Base-by-base conservation (phyloP, 1,140 invertebrate genomes). In the Gryllus bimaculatus region DNA sequence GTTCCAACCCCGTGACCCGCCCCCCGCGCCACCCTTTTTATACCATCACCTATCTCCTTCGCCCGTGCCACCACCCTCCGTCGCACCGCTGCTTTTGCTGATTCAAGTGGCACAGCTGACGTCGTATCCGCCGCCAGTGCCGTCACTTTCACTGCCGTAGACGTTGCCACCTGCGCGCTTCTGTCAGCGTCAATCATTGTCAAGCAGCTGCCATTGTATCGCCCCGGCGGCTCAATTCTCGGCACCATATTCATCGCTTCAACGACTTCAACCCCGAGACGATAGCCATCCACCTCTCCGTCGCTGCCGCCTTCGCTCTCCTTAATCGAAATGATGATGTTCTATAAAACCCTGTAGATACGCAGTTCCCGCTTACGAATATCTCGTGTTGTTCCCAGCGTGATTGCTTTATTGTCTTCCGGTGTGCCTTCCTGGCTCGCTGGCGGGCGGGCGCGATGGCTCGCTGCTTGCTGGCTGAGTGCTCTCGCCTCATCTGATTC, bases 341-440 rank as follows among this genome's bases (percentile, higher is more conserved):
- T 66, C 54, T 66, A 66, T 66, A 66, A 66, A 66, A 66, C 54
- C 54, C 54, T 66, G 54, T 66, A 66, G 54, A 66, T 66, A 66
- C 54, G 54, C 54, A 66, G 54, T 66, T 66, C 54, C 54, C 54
- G 54, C 54, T 66, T 66, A 66, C 54, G 54, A 66, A 66, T 66
- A 66, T 66, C 54, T 66, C 54, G 10, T 66, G 54, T 66, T 66
- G 54, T 66, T 66, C 54, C 54, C 54, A 7, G 18, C 54, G 2
- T 66, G 54, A 66, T 66, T 66, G 54, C 54, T 66, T 66, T 66
- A 66, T 66, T 66, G 54, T 66, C 54, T 66, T 66, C 54, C 54
- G 2, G 54, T 66, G 54, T 66, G 54, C 54, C 54, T 66, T 66
- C 54, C 54, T 66, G 54, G 54, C 54, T 66, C 54, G 54, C 54